phyloP scores from a whole-genome alignment of 2,113 vertebrate genomes.

The Junco hyemalis region DNA sequence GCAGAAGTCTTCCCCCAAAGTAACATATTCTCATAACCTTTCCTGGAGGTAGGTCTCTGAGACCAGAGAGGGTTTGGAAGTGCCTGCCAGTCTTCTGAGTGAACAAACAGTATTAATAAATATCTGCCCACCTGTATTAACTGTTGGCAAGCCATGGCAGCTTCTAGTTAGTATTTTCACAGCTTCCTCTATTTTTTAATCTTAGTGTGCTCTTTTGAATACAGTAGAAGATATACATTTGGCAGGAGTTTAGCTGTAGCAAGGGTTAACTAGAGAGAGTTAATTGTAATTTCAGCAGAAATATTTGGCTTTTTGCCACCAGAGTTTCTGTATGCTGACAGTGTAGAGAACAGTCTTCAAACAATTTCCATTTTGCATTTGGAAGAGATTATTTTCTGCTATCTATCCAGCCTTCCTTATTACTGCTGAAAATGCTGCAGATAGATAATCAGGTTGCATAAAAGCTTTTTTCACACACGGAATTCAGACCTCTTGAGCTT shows the following conservation, averaged over 20 bases:
- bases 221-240: background rate
- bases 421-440: background rate
- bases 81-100: background rate
- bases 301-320: background rate
- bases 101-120: background rate
- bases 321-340: background rate
- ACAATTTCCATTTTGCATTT: background rate
- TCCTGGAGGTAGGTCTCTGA: background rate
- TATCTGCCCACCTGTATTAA: background rate
- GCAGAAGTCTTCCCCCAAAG: background rate
- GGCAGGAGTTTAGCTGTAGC: background rate
- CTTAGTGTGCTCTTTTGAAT: background rate
- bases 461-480: background rate
- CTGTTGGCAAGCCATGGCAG: background rate
- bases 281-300: background rate
- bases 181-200: background rate
- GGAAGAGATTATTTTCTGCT: background rate
- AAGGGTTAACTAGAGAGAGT: background rate
- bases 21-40: background rate
- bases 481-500: background rate
- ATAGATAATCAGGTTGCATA: background rate
- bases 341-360: background rate
- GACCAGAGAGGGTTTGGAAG: background rate
- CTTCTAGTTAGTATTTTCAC: background rate
- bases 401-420: background rate